Evolutionary conservation across 2,113 vertebrate species (phyloP).

Genomic region (Aspiorhynchus laticeps): DNA sequence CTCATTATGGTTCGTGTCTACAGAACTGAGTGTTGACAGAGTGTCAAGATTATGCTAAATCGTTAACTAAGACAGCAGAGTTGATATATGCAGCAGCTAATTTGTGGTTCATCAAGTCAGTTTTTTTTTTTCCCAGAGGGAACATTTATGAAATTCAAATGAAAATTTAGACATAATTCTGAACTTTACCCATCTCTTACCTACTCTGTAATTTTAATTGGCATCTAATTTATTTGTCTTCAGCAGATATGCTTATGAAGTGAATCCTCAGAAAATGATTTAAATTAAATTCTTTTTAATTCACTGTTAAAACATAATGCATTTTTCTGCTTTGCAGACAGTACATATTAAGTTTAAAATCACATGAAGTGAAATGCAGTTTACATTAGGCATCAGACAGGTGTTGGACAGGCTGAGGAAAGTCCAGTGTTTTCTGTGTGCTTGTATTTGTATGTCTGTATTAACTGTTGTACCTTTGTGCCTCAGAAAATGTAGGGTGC

Average conservation of each 20-base stretch:
- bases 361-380: background rate
- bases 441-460: slow-evolving; percentile 4
- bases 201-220: background rate
- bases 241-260: background rate
- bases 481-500: slow-evolving; percentile 97
- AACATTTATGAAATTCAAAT: slow-evolving; percentile 27
- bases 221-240: background rate
- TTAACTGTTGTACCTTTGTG: slow-evolving; percentile 78
- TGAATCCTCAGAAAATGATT: background rate
- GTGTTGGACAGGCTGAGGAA: slow-evolving; percentile 16
- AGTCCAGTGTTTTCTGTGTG: background rate
- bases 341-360: background rate
- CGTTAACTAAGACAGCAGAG: slow-evolving; percentile 23
- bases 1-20: slow-evolving; percentile 34
- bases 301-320: background rate
- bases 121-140: background rate
- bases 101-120: slow-evolving; percentile 28
- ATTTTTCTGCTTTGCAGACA: background rate
- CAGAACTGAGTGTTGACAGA: slow-evolving; percentile 15
- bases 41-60: slow-evolving; percentile 14
- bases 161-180: background rate
- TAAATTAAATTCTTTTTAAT: background rate
- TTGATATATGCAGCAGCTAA: slow-evolving; percentile 24
- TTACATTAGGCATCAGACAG: background rate
- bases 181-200: background rate